These are phyloP conservation scores for Eublepharis macularius DNA, from an alignment of 2,113 vertebrate genomes.

Conservation along the genomic window DNA sequence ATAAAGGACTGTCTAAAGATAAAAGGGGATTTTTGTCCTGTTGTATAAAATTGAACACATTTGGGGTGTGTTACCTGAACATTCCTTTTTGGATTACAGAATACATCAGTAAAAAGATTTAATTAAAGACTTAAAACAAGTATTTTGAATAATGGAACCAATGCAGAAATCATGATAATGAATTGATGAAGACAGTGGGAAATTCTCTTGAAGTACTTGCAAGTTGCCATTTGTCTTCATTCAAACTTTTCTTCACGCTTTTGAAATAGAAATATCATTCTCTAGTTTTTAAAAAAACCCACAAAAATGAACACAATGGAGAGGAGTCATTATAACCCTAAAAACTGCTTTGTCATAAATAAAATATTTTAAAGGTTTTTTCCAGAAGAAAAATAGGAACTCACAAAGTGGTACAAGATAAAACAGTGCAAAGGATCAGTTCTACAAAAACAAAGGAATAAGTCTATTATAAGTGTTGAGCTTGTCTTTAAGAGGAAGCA, in stretches of 20 bases:
- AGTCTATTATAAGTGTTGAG: neutral
- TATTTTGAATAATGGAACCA: slow-evolving; percentile 28
- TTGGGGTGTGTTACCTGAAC: neutral
- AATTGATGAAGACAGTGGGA: slow-evolving; percentile 45
- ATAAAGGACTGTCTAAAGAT: neutral
- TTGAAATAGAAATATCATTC: slow-evolving; percentile 45
- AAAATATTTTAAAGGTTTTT: slow-evolving; percentile 12
- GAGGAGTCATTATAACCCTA: slow-evolving; percentile 36
- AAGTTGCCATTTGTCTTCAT: slow-evolving; percentile 34
- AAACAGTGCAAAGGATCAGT: slow-evolving; percentile 12
- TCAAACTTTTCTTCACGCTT: slow-evolving; percentile 39
- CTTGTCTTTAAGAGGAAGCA: neutral
- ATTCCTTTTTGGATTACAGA: neutral
- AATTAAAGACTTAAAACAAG: neutral
- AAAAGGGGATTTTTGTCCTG: neutral
- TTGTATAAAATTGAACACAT: neutral
- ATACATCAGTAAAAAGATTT: neutral
- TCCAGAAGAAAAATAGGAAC: slow-evolving; percentile 37
- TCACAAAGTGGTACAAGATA: neutral
- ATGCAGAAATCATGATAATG: neutral
- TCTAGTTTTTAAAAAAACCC: slow-evolving; percentile 47
- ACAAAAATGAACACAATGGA: slow-evolving; percentile 20
- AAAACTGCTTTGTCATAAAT: slow-evolving; percentile 40
- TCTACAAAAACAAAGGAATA: slow-evolving; percentile 9
- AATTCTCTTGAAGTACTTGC: slow-evolving; percentile 39